Base-by-base conservation (phyloP, 37 sponge, comb jelly and placozoan genomes). In the Sycon ciliatum region DNA sequence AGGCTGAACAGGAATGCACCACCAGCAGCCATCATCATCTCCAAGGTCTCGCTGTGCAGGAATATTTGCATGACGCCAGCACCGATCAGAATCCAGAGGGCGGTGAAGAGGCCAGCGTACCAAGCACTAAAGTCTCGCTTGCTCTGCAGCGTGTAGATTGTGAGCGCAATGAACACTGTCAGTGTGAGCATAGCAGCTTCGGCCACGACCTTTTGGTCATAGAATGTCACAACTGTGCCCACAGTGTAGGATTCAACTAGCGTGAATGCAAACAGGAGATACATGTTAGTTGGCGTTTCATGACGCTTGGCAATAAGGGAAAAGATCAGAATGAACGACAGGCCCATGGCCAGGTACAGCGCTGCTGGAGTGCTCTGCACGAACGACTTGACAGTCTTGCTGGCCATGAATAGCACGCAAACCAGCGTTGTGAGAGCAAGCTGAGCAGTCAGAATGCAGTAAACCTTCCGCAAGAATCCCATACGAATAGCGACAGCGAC, bases 381-480 rank as follows among this genome's bases (percentile, higher is more conserved):
- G 38, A 83, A 81, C 13, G 13, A 54, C 34, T 63, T 83, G 23
- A 89, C 54, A 6, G 74, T 53, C 22, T 80, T 79, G 2, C 85
- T 69, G n/a, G 32, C 52, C 80, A 80, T 80, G 53, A 76, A 89
- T 24, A 80, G 33, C 0, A 65, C 76, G 23, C 73, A 55, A 3
- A 84, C 63, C 1, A 79, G 26, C 34, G 81, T 76, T 32, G 95
- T 83, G 30, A 94, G 67, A 0, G 65, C 11, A 36, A 94, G 74
- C 76, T 89, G 91, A 28, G 82, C 81, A 18, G 72, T 78, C 16
- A 93, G 78, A 27, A 94, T 94, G 2, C 85, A 87, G 71, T 94
- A 94, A 27, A 94, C 95, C 74, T 94, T 94, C 3, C 95, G 78
- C 9, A 94, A 66, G n/a, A 94, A 94, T 40, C 84, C 95, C 87